Conservation (phyloP, 2,888 invertebrate species). For the Smittia aterrima region DNA sequence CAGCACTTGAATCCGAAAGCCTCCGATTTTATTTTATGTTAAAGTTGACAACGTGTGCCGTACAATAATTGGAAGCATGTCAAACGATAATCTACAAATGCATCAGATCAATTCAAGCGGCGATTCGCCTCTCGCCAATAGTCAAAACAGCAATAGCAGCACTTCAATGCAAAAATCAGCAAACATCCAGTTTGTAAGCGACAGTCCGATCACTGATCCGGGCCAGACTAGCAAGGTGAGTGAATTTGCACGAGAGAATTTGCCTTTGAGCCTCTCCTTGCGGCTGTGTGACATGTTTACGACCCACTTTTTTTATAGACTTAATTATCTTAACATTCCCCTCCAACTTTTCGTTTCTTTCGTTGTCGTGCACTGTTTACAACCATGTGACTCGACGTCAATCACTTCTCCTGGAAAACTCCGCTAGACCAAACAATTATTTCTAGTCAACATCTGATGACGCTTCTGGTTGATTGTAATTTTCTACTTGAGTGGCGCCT, state of each 20-base stretch:
- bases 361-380: not conserved
- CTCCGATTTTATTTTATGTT: not conserved
- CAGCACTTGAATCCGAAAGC: not conserved
- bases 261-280: not conserved
- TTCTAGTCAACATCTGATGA: too few species aligned
- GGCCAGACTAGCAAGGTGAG: conserved; percentile 62
- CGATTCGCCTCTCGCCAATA: not conserved
- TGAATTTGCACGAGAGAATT: not conserved
- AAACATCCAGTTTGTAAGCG: conserved; percentile 47
- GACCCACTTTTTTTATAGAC: not conserved
- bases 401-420: too few species aligned
- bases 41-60: not conserved
- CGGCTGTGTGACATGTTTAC: conserved; percentile 14
- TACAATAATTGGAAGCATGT: conserved; percentile 34
- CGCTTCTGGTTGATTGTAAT: not conserved
- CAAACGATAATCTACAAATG: conserved; percentile 38
- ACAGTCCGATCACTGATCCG: conserved; percentile 75
- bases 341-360: not conserved
- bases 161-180: conserved; percentile 23
- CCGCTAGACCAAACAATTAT: too few species aligned
- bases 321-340: conserved; percentile 26
- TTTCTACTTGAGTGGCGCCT: not conserved
- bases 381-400: conserved; percentile 22
- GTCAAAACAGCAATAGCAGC: conserved; percentile 25
- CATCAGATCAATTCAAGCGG: conserved; percentile 32